Percentiles rank a stretch among this genome's conserved stretches.
Conservation (phyloP, 2,113 vertebrate genomes). For the Oncorhynchus gorbuscha region DNA sequence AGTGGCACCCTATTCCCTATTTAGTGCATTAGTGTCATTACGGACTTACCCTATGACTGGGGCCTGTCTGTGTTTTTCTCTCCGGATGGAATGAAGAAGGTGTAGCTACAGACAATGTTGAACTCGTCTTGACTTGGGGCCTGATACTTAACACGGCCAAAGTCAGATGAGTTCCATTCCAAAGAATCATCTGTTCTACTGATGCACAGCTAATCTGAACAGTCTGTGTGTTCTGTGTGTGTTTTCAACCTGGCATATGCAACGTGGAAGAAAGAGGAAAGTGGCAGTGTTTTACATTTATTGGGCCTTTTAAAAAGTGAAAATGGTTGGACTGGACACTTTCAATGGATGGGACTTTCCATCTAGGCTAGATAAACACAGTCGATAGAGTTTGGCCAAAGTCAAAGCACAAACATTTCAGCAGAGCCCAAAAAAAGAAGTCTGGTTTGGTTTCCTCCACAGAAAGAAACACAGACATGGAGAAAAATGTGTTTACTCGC, state of each 20-base stretch:
- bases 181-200: neutral
- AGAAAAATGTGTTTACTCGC: constrained; percentile 1
- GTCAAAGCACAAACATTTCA: constrained; percentile 12
- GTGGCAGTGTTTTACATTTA: constrained; percentile 11
- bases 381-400: constrained; percentile 14
- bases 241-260: constrained; percentile 7
- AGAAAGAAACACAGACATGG: constrained; percentile 2
- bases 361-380: constrained; percentile 41
- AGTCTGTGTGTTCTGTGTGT: neutral
- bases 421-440: constrained; percentile 15
- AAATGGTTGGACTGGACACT: constrained; percentile 32
- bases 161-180: neutral
- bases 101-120: neutral
- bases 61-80: neutral
- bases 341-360: constrained; percentile 41
- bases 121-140: neutral
- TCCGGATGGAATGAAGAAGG: neutral
- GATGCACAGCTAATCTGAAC: neutral
- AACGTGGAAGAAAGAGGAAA: neutral
- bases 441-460: constrained; percentile 18
- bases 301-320: constrained; percentile 10
- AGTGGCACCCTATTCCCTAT: too few relatives aligned
- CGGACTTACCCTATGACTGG: too few relatives aligned
- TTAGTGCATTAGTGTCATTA: too few relatives aligned
- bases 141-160: neutral